Evolutionary conservation across 2,113 vertebrate genomes (phyloP).

Genomic region (Syngnathus scovelli): DNA sequence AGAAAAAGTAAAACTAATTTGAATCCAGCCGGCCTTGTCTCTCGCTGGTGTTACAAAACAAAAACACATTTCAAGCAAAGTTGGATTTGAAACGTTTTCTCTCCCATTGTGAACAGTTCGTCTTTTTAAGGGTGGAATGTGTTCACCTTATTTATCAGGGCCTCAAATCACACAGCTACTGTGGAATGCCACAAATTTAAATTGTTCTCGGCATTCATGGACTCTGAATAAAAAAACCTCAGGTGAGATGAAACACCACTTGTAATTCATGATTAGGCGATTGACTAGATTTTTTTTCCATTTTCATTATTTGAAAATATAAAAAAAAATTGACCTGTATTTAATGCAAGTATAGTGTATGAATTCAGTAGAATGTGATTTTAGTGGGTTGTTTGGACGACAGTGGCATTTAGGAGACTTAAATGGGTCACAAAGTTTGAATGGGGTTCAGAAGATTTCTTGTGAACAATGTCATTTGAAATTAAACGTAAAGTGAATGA

Average conservation of each 20-base stretch:
- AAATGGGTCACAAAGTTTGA: neutral
- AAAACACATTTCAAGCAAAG: constrained; percentile 22
- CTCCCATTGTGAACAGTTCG: constrained; percentile 25
- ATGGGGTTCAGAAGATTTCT: neutral
- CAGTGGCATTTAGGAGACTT: neutral
- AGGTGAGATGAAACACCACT: neutral
- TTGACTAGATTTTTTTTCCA: neutral
- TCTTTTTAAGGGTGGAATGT: constrained; percentile 35
- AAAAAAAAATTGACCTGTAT: neutral
- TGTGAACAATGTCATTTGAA: neutral
- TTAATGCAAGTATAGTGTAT: neutral
- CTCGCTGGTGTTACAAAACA: constrained; percentile 20
- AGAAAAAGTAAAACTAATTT: neutral
- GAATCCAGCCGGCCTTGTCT: constrained; percentile 9
- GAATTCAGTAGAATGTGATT: neutral
- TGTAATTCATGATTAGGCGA: neutral
- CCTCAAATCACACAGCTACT: constrained; percentile 7
- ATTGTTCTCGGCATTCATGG: neutral
- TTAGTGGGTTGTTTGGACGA: neutral
- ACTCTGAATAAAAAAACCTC: neutral
- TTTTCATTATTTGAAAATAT: neutral
- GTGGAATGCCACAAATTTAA: constrained; percentile 27
- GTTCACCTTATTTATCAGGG: constrained; percentile 19
- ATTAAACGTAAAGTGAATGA: neutral
- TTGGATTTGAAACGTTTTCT: constrained; percentile 19